Conservation (phyloP, 2,888 invertebrate species). For the Athalia rosae region DNA sequence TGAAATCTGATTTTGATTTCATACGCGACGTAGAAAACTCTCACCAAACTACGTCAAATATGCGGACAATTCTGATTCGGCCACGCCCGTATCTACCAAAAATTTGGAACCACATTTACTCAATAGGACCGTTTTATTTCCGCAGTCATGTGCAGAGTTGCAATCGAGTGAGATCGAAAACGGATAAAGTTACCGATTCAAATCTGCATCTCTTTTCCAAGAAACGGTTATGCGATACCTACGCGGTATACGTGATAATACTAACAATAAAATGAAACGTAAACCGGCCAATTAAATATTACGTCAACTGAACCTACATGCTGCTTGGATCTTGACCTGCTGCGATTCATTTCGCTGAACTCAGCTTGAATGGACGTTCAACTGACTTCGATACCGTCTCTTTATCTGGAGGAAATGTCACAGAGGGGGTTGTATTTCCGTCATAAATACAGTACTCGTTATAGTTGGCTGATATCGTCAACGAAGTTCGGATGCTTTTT, state of each 20-base stretch:
- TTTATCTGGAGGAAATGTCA: conserved; percentile 7
- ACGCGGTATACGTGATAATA: background rate
- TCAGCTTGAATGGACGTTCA: background rate
- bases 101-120: too few relatives aligned
- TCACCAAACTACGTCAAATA: too few relatives aligned
- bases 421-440: conserved; percentile 20
- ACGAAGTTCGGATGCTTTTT: background rate
- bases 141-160: background rate
- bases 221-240: background rate
- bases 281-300: conserved; percentile 17
- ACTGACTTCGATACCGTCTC: conserved; percentile 12
- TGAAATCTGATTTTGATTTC: background rate
- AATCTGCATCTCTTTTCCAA: background rate
- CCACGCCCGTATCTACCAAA: too few relatives aligned
- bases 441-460: background rate
- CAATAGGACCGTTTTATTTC: too few relatives aligned
- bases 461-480: background rate
- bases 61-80: too few relatives aligned
- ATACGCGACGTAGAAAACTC: background rate
- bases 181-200: background rate
- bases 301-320: conserved; percentile 23
- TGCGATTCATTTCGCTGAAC: conserved; percentile 31
- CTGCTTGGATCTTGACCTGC: background rate
- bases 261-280: background rate
- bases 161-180: conserved; percentile 7